phyloP scores from a whole-genome alignment of 2,113 vertebrate genomes.

The Rhizomys pruinosus region DNA sequence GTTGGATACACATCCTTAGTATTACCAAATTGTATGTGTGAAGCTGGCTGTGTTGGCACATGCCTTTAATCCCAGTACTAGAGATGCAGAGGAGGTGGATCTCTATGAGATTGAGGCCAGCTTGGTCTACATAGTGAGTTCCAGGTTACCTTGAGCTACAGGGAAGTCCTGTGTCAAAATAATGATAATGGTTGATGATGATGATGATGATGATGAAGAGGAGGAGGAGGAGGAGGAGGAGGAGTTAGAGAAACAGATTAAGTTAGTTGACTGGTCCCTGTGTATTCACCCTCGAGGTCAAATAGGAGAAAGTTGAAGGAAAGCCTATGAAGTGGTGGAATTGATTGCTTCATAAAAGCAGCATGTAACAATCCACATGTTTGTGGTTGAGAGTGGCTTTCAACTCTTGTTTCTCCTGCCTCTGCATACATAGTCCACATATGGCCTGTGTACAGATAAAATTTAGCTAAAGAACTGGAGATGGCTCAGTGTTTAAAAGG shows the following conservation, averaged over 20 bases:
- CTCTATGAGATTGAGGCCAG: too few relatives aligned
- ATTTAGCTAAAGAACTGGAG: background rate
- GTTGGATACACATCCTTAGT: background rate
- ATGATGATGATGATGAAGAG: too few relatives aligned
- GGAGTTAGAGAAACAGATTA: constrained; percentile 19
- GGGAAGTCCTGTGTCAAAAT: too few relatives aligned
- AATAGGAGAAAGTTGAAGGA: constrained; percentile 24
- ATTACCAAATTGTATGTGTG: background rate
- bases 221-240: too few relatives aligned
- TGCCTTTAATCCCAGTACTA: too few relatives aligned
- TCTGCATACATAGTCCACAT: background rate
- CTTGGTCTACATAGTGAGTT: too few relatives aligned
- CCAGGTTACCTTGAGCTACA: too few relatives aligned
- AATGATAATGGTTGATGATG: too few relatives aligned
- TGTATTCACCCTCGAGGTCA: background rate
- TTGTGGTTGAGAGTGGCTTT: background rate
- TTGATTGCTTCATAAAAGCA: background rate
- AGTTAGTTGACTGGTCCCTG: background rate
- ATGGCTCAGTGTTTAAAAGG: background rate
- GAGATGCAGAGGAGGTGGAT: too few relatives aligned
- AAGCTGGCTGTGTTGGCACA: too few relatives aligned
- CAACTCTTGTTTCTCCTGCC: background rate
- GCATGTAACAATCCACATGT: background rate
- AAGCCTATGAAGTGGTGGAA: background rate
- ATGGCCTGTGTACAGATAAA: background rate